These are phyloP conservation scores for Tipula confusa DNA, from an alignment of 2,888 invertebrate species.

Conservation along the genomic window DNA sequence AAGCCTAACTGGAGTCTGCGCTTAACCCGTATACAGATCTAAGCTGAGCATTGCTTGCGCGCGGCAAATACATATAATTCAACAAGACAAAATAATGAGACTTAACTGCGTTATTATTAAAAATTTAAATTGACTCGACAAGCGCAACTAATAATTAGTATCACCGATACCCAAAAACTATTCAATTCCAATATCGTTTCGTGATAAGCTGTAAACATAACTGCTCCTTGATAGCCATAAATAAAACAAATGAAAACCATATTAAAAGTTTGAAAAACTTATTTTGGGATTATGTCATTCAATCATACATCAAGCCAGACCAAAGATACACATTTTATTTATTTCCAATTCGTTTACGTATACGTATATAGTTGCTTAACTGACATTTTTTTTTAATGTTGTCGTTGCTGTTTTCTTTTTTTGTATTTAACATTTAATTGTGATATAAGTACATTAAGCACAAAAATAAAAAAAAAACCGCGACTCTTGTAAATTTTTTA, in stretches of 20 bases:
- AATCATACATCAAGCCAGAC: background rate
- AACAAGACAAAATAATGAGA: no score
- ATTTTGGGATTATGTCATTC: conserved; percentile 25
- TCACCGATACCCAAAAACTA: background rate
- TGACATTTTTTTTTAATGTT: conserved; percentile 13
- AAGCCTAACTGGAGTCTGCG: no score
- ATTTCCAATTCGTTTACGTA: background rate
- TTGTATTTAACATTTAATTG: background rate
- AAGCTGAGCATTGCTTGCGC: no score
- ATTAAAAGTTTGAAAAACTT: background rate
- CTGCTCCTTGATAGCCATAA: background rate
- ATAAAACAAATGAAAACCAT: background rate
- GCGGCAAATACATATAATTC: no score
- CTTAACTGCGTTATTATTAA: no score
- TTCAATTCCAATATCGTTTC: background rate
- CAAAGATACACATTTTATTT: background rate
- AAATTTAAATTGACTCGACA: no score
- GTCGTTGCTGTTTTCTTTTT: background rate
- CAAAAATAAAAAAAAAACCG: background rate
- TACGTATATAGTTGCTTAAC: background rate
- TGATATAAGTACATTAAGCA: background rate
- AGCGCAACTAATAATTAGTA: no score
- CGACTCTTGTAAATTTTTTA: background rate
- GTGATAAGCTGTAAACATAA: background rate
- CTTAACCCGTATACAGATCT: no score